A percentile compares a stretch with the other conserved stretches of the same genome.
phyloP scores from a whole-genome alignment of 2,888 invertebrate genomes.

The Chydorus sphaericus region DNA sequence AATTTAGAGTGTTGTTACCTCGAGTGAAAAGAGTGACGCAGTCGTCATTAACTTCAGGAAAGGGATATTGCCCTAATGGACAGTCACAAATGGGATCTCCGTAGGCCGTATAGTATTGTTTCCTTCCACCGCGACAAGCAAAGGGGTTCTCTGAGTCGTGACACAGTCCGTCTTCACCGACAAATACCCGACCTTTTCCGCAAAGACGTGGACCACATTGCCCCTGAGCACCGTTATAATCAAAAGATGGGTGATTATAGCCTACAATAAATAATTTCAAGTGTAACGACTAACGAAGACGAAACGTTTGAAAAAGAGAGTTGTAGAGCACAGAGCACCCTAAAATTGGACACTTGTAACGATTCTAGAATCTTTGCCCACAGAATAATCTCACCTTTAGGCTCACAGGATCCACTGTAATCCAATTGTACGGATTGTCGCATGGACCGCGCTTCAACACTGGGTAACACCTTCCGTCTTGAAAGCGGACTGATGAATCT shows the following conservation, averaged over 20 bases:
- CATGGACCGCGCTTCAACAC: slow-evolving; percentile 10
- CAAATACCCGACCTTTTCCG: slow-evolving; percentile 8
- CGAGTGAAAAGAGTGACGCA: slow-evolving; percentile 13
- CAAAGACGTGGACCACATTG: slow-evolving; percentile 9
- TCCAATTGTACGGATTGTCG: slow-evolving; percentile 1
- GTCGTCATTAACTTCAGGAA: slow-evolving; percentile 1
- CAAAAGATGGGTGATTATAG: no score
- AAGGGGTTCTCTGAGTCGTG: slow-evolving; percentile 8
- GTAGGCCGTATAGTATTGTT: slow-evolving; percentile 12
- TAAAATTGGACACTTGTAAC: no score
- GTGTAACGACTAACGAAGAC: no score
- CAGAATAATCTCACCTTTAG: no score
- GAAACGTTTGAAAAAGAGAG: no score
- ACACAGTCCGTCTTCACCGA: slow-evolving; percentile 9
- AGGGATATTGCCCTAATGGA: slow-evolving; percentile 11
- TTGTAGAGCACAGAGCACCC: no score
- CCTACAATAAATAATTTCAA: no score
- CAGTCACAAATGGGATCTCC: slow-evolving; percentile 14
- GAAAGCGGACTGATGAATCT: slow-evolving; percentile 1
- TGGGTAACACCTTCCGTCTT: slow-evolving; percentile 7
- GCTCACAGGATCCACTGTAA: slow-evolving; percentile 13
- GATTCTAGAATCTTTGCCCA: no score
- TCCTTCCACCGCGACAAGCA: slow-evolving; percentile 10
- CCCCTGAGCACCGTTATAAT: no score
- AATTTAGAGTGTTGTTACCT: no score